Base-by-base conservation (phyloP, 2,888 invertebrate species). In the Pammene aurita region DNA sequence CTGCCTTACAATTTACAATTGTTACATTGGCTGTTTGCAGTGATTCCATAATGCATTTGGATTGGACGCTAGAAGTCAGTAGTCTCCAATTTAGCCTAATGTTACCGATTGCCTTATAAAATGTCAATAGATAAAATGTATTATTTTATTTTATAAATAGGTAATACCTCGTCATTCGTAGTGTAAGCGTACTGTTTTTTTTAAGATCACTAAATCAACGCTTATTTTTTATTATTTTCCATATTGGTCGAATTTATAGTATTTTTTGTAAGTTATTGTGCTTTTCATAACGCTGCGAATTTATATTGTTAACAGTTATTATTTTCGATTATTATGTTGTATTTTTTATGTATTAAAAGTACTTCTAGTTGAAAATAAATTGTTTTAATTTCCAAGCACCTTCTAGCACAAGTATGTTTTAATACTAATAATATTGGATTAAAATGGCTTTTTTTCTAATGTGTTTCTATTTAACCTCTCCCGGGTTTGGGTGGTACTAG, bases 111-210 rank as follows among this genome's bases (percentile, higher is more conserved):
- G 69, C 69, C 69, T 69, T 69, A 69, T 58, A 63, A 55, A 56
- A 71, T 67, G 69, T 71, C 71, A 71, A 72, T 69, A 67, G 62
- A 62, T 61, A 48, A 68, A 66, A 68, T 72, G 63, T 73, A 73
- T 77, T 72, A 73, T 78, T 58, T 78, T 77, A 75, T 54, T 58
- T 78, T 77, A 75, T 54, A 60, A 52, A 38, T 64, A 63, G 67
- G 48, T 61, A 10, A 66, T 63, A 63, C 42, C 44, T 54, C 52
- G 62, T 58, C 68, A 68, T 60, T 58, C 16, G 26, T 69, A 69
- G 68, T 34, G 6, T 69, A 69, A 69, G 68, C 58, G 64, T 58
- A 69, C 62, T 50, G 44, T 41, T 69, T 69, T 60, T 67, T 68
- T 69, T 65, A 65, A 60, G 54, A 48, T 55, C 41, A 54, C 48